Base-by-base conservation (phyloP, 2,888 invertebrate species). In the Cephus rjabovi region DNA sequence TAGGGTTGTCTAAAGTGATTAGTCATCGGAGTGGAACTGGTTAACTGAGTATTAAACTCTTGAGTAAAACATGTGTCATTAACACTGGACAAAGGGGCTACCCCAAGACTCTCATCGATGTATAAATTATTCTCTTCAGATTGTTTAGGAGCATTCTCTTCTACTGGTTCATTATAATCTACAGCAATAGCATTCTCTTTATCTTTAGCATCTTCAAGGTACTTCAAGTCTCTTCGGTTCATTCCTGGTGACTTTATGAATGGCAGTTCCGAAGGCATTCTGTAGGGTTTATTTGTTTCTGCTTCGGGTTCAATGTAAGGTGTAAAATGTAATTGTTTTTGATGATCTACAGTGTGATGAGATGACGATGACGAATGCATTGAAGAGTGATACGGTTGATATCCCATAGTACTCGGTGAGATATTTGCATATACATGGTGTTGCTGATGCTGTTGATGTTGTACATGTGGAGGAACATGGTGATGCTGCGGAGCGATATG, bases 161-260 rank as follows among this genome's bases (percentile, higher is more conserved):
- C 88, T 11, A 82, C 34, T 30, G 87, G 84, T 40, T 86, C 86
- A 74, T 90, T 91, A 74, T 88, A 91, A 75, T 90, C 90, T 4
- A 88, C 80, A 2, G 84, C 85, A 12, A 90, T 84, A 1, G 90
- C 86, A 35, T 91, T 91, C 79, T 91, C 91, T 79, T 91, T 91
- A 34, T 91, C 87, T 34, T 91, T 91, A 0, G 90, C 90, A 30
- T 87, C 88, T 40, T 91, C 91, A 4, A 90, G 85, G 77, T 90
- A 91, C 76, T 91, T 91, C 15, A 91, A 83, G 71, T 89, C 91
- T n/a, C 91, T 86, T 34, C 90, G 86, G 83, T 90, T 91, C 87
- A 89, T 89, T 2, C 90, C 89, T 0, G 91, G 91, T 0, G 91
- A 91, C 73, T 91, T 91, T 12, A 91, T 91, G 75, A 88, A 90